Conservation (phyloP, 2,113 vertebrate species). For the rabbit (Oryctolagus cuniculus) region mOryCun1.1 NC_091442.1:97309501-97310000, state of each 20-base stretch:
- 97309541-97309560: not conserved
- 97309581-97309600: not conserved
- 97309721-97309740: not conserved
- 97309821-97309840: too few relatives aligned
- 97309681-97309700: not conserved
- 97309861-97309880: slow-evolving; percentile 17
- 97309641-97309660: not conserved
- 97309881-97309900: slow-evolving; percentile 24
- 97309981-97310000: too few relatives aligned
- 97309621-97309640: slow-evolving; percentile 22
- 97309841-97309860: not conserved
- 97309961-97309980: too few relatives aligned
- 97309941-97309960: too few relatives aligned
- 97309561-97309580: not conserved
- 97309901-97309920: not conserved
- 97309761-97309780: too few relatives aligned
- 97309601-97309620: not conserved
- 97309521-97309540: slow-evolving; percentile 12
- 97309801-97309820: too few relatives aligned
- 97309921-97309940: slow-evolving; percentile 40
- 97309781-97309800: too few relatives aligned
- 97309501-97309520: not conserved
- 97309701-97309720: not conserved
- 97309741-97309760: too few relatives aligned
- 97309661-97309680: not conserved